Evolutionary conservation across 2,888 invertebrate species (phyloP).

Genomic region (Eurois occulta): DNA sequence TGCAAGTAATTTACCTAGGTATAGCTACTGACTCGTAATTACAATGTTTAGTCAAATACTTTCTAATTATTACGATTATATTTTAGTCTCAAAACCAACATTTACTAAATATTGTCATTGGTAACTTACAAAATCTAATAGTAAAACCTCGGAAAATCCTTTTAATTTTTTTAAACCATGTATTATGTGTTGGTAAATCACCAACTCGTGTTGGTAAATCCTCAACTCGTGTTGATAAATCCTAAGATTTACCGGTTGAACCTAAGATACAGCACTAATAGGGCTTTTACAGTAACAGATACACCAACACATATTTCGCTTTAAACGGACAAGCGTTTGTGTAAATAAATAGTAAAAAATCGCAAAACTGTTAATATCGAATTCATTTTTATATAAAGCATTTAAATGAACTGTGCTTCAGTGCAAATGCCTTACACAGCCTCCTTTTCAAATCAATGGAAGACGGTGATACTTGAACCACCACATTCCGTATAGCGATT

Average conservation of each 20-base stretch:
- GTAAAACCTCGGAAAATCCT: too few relatives aligned
- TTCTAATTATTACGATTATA: not conserved
- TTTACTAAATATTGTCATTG: too few relatives aligned
- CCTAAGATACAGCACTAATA: not conserved
- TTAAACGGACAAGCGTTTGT: not conserved
- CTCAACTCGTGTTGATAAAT: not conserved
- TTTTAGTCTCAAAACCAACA: not conserved
- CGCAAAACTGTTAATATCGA: not conserved
- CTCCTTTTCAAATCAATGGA: not conserved
- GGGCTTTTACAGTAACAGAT: not conserved
- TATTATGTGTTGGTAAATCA: not conserved
- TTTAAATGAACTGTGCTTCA: not conserved
- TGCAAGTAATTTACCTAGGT: not conserved
- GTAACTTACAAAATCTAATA: too few relatives aligned
- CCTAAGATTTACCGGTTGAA: not conserved
- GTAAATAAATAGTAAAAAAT: slow-evolving; percentile 5
- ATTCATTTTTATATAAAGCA: not conserved
- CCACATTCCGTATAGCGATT: not conserved
- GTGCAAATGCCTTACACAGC: not conserved
- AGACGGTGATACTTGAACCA: not conserved
- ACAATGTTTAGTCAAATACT: not conserved
- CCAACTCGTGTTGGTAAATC: not conserved
- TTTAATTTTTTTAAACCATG: not conserved
- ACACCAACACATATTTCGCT: not conserved
- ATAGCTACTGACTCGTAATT: not conserved